Conservation (phyloP, 2,797 vertebrate genomes). For the Sebastes ruberrimus region DNA sequence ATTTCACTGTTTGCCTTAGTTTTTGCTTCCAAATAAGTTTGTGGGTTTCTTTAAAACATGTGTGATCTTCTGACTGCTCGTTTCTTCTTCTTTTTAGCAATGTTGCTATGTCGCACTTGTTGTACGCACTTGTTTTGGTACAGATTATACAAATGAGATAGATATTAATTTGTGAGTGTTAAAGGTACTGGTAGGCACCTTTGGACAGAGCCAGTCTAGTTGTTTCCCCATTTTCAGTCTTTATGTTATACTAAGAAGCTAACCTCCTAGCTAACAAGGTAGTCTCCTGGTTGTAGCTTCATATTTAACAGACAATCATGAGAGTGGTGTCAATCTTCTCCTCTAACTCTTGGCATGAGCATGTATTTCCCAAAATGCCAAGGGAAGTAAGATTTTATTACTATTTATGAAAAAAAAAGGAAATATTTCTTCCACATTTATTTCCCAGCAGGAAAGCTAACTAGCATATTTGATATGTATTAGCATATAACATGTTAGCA, state of each 20-base stretch:
- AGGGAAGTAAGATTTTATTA: not conserved
- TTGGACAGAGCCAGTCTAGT: too few species aligned
- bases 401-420: not conserved
- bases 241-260: too few species aligned
- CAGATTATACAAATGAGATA: too few species aligned
- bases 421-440: not conserved
- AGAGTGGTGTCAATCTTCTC: not conserved
- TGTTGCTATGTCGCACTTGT: not conserved
- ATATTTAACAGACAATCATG: not conserved
- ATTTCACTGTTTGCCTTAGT: not conserved
- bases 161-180: too few species aligned
- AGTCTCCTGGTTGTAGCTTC: not conserved
- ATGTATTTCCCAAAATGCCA: not conserved
- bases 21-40: not conserved
- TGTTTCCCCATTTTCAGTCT: too few species aligned
- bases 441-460: not conserved
- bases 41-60: not conserved
- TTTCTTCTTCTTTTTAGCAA: not conserved
- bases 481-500: not conserved
- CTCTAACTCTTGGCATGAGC: not conserved
- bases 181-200: too few species aligned
- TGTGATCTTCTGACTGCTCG: not conserved
- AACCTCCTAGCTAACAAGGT: not conserved
- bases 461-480: not conserved
- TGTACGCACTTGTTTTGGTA: not conserved